phyloP scores from a whole-genome alignment of 64 coral and sea anemone species.

The Dendronephthya gigantea region DNA sequence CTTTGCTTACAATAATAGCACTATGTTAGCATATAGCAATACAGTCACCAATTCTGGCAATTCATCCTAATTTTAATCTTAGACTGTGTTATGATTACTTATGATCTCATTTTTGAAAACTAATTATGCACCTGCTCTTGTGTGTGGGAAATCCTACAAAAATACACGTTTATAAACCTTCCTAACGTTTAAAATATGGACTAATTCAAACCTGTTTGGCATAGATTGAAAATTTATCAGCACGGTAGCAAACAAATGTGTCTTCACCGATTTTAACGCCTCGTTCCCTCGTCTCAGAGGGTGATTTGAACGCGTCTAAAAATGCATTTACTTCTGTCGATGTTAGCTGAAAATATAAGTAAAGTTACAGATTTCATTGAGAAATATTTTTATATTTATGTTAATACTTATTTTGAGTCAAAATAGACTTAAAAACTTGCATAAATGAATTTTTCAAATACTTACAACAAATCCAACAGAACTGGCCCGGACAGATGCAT shows the following conservation, averaged over 20 bases:
- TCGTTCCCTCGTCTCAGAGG: constrained; percentile 50
- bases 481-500: constrained; percentile 73
- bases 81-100: too few relatives aligned
- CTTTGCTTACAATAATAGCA: too few relatives aligned
- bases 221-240: constrained; percentile 95
- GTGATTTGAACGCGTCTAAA: constrained; percentile 54
- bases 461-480: constrained; percentile 84
- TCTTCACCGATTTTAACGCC: constrained; percentile 73
- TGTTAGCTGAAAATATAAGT: constrained; percentile 55
- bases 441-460: neutral
- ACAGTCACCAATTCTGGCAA: too few relatives aligned
- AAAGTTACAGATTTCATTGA: neutral
- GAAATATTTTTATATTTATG: too few relatives aligned
- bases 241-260: constrained; percentile 73
- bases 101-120: too few relatives aligned
- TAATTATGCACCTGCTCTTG: too few relatives aligned
- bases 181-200: too few relatives aligned
- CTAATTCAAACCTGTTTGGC: constrained; percentile 67
- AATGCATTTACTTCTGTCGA: constrained; percentile 74
- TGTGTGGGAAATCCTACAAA: too few relatives aligned
- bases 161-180: too few relatives aligned
- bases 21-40: too few relatives aligned
- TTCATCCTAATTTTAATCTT: too few relatives aligned
- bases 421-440: neutral
- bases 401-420: too few relatives aligned